A percentile compares a stretch with the other conserved stretches of the same genome.
These are phyloP conservation scores for Prosapia bicincta DNA, from an alignment of 2,888 invertebrate genomes.

Conservation along the genomic window DNA sequence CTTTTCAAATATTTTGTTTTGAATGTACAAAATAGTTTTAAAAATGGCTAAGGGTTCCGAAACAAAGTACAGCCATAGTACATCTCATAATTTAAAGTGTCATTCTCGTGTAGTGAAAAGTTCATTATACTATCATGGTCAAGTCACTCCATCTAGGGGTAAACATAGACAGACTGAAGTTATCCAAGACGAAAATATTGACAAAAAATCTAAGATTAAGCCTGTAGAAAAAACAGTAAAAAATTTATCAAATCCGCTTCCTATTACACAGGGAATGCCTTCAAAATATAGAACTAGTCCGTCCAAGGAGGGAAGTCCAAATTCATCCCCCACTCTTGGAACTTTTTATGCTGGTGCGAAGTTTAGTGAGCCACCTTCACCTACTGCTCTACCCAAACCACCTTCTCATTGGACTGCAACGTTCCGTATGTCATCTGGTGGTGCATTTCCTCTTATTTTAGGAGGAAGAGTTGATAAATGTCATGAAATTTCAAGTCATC, in stretches of 20 bases:
- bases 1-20: background rate
- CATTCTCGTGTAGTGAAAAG: conserved; percentile 17
- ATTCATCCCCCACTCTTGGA: conserved; percentile 37
- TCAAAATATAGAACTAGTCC: conserved; percentile 37
- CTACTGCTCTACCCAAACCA: conserved; percentile 73
- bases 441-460: conserved; percentile 30
- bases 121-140: conserved; percentile 10
- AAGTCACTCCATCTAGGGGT: conserved; percentile 21
- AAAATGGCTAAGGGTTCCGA: conserved; percentile 13
- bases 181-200: conserved; percentile 6
- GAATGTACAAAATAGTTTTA: background rate
- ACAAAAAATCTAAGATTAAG: conserved; percentile 14
- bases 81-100: conserved; percentile 10
- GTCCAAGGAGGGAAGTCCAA: conserved; percentile 40
- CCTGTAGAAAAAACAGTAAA: background rate
- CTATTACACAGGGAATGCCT: conserved; percentile 36
- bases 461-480: conserved; percentile 37
- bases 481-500: conserved; percentile 52
- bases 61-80: conserved; percentile 1
- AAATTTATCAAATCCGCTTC: conserved; percentile 14
- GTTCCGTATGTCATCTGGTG: conserved; percentile 32
- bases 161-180: conserved; percentile 23
- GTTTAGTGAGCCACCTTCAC: conserved; percentile 78
- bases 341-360: conserved; percentile 69
- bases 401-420: conserved; percentile 68